These are phyloP conservation scores for Bradypodion pumilum DNA, from an alignment of 2,797 vertebrate genomes.

Conservation along the genomic window DNA sequence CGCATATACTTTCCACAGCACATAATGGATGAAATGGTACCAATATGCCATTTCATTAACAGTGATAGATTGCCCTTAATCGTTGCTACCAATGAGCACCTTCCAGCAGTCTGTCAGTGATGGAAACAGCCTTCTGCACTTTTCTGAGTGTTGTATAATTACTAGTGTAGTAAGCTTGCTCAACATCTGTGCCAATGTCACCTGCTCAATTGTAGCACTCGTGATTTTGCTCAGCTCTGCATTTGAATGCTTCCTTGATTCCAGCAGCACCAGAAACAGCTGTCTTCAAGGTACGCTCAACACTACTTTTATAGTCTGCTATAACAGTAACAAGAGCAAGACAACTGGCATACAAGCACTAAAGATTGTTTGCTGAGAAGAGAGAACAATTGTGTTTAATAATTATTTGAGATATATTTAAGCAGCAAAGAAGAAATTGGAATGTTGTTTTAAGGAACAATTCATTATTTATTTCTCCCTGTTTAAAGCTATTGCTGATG, in stretches of 20 bases:
- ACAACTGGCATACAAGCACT: constrained; percentile 15
- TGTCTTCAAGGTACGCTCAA: constrained; percentile 41
- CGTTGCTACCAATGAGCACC: background rate
- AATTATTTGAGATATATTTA: constrained; percentile 40
- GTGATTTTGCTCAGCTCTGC: constrained; percentile 40
- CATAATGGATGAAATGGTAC: background rate
- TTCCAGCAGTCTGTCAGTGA: constrained; percentile 13
- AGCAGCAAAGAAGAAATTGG: background rate
- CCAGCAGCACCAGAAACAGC: constrained; percentile 26
- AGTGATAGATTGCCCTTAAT: background rate
- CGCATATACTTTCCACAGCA: background rate
- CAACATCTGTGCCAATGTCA: constrained; percentile 38
- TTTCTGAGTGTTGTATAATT: constrained; percentile 41
- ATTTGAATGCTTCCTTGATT: constrained; percentile 17
- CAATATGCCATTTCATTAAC: background rate
- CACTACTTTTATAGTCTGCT: constrained; percentile 20
- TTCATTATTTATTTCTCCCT: no score
- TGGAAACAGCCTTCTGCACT: constrained; percentile 1
- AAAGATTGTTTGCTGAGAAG: constrained; percentile 35
- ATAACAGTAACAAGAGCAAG: background rate
- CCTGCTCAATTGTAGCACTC: constrained; percentile 4
- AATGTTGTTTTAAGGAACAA: no score
- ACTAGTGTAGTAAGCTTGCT: constrained; percentile 14
- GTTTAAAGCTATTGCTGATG: no score
- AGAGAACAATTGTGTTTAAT: constrained; percentile 28